phyloP scores from a whole-genome alignment of 2,797 vertebrate species.

The Kryptopterus vitreolus region DNA sequence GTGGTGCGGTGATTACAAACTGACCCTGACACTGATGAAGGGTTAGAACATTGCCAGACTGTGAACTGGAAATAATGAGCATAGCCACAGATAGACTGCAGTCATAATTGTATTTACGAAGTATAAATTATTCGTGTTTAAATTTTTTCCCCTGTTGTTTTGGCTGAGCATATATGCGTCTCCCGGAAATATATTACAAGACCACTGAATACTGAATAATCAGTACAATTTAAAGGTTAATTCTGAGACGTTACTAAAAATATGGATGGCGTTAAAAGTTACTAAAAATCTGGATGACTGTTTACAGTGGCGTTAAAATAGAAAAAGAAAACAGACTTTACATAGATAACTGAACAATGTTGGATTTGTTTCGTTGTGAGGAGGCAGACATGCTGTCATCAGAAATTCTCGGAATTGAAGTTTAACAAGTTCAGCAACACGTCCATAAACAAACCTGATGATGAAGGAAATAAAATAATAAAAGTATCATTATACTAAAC shows the following conservation, averaged over 20 bases:
- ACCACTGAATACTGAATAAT: too few species aligned
- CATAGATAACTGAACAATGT: neutral
- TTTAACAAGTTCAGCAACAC: slow-evolving; percentile 7
- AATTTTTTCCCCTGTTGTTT: too few species aligned
- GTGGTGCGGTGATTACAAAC: neutral
- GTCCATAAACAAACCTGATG: neutral
- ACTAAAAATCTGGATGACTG: neutral
- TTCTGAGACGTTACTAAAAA: neutral
- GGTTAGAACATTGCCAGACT: neutral
- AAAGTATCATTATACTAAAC: slow-evolving; percentile 23
- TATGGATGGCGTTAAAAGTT: too few species aligned
- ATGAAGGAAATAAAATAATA: neutral
- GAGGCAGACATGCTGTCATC: neutral
- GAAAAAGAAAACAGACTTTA: neutral
- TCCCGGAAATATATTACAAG: too few species aligned
- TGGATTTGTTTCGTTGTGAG: neutral
- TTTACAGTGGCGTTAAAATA: neutral
- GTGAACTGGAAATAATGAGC: neutral
- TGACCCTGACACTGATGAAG: neutral
- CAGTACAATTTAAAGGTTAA: too few species aligned
- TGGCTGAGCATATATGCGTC: too few species aligned
- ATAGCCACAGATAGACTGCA: neutral
- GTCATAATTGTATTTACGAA: neutral
- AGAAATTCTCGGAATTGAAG: neutral
- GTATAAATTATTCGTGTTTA: neutral